Conservation (phyloP, 2,797 vertebrate species). For the Notolepis coatsorum region DNA sequence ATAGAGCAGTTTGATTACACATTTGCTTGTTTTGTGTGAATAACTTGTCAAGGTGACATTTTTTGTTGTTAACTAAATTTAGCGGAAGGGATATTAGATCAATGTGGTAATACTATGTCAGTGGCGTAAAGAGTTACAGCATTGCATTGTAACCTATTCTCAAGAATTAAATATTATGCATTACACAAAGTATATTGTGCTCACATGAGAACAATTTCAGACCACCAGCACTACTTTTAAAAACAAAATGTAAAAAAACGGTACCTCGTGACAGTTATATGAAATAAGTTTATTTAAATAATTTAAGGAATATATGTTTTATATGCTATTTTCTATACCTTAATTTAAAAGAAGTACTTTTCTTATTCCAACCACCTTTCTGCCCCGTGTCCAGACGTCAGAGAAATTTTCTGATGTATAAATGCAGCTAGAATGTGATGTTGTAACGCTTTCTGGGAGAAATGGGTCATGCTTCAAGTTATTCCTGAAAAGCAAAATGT, state of each 20-base stretch:
- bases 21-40: conserved; percentile 87
- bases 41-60: conserved; percentile 82
- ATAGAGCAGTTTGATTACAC: conserved; percentile 84
- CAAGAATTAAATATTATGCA: conserved; percentile 87
- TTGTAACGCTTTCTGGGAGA: conserved; percentile 84
- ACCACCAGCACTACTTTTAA: conserved; percentile 89
- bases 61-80: conserved; percentile 79
- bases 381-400: conserved; percentile 77
- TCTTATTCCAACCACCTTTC: conserved; percentile 82
- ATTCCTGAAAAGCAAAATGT: conserved; percentile 85
- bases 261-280: conserved; percentile 87
- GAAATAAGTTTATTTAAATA: conserved; percentile 88
- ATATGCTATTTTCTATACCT: conserved; percentile 90
- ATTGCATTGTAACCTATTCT: conserved; percentile 87
- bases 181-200: conserved; percentile 86
- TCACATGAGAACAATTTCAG: conserved; percentile 85
- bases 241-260: conserved; percentile 80
- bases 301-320: conserved; percentile 90
- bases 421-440: conserved; percentile 85
- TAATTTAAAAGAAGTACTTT: conserved; percentile 85
- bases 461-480: conserved; percentile 82
- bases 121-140: conserved; percentile 84
- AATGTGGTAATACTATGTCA: conserved; percentile 76
- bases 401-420: conserved; percentile 77
- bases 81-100: conserved; percentile 76